These are phyloP conservation scores for Hyphantria cunea DNA, from an alignment of 1,140 invertebrate genomes.

Conservation along the genomic window DNA sequence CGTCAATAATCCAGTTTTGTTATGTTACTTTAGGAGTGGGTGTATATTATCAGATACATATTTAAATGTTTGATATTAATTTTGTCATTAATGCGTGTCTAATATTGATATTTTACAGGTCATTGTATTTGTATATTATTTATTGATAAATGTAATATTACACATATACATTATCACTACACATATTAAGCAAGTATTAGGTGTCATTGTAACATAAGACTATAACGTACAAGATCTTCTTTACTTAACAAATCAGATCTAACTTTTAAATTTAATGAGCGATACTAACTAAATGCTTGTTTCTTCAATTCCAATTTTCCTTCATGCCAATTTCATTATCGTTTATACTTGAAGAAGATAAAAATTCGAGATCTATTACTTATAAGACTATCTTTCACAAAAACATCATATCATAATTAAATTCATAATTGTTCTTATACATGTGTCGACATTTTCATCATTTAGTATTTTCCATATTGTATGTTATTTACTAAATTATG, in stretches of 20 bases:
- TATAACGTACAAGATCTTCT: not conserved
- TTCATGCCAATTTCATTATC: not conserved
- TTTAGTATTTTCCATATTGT: constrained; percentile 37
- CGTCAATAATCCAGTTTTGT: not conserved
- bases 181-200: constrained; percentile 7
- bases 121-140: not conserved
- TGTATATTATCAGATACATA: too few relatives aligned
- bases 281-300: too few relatives aligned
- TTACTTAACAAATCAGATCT: not conserved
- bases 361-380: constrained; percentile 4
- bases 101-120: not conserved
- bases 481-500: constrained; percentile 36
- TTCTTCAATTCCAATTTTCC: not conserved
- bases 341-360: constrained; percentile 2
- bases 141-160: constrained; percentile 1
- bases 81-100: constrained; percentile 7
- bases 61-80: constrained; percentile 8
- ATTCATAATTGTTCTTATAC: too few relatives aligned
- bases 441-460: constrained; percentile 1
- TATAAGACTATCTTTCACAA: constrained; percentile 15
- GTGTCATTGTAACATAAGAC: constrained; percentile 10
- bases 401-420: constrained; percentile 36
- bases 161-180: not conserved
- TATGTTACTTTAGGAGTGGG: not conserved
- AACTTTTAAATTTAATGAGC: too few relatives aligned